Evolutionary conservation across 2,888 invertebrate species (phyloP).

Genomic region (Cheilosia variabilis): DNA sequence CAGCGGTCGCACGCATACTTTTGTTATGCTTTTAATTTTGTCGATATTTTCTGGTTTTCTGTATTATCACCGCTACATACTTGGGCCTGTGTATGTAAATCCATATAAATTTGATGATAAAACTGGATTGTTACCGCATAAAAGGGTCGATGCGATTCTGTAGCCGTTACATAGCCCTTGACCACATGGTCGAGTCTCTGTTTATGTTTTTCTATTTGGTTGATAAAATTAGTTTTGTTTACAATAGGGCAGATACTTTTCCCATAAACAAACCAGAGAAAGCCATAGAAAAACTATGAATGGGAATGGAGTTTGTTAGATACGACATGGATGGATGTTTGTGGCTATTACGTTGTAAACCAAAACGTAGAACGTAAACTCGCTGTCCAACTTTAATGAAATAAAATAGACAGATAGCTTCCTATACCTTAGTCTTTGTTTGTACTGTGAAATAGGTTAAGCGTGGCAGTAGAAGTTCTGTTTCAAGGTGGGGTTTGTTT

Average conservation of each 20-base stretch:
- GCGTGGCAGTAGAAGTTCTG: too few species aligned
- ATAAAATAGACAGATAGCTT: too few species aligned
- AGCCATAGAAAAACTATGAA: conserved; percentile 1
- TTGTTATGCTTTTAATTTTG: neutral
- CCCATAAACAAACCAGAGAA: neutral
- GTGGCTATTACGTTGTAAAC: neutral
- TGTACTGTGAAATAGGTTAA: too few species aligned
- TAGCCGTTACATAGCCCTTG: conserved; percentile 4
- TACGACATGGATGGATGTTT: neutral
- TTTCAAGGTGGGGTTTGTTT: too few species aligned
- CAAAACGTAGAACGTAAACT: neutral
- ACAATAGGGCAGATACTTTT: neutral
- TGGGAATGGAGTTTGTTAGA: neutral
- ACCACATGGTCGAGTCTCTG: neutral
- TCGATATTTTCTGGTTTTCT: neutral
- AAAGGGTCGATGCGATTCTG: neutral
- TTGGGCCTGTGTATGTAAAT: neutral
- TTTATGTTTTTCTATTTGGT: neutral
- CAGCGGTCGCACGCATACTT: too few species aligned
- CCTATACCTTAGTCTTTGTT: too few species aligned
- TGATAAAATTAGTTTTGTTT: neutral
- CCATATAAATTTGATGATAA: neutral
- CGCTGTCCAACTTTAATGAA: too few species aligned
- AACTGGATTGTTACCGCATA: conserved; percentile 5
- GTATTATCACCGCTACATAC: neutral